Evolutionary conservation across 2,888 invertebrate species (phyloP), one percentile per base, ranked within the genome.

Genomic region (Xestia ashworthii): DNA sequence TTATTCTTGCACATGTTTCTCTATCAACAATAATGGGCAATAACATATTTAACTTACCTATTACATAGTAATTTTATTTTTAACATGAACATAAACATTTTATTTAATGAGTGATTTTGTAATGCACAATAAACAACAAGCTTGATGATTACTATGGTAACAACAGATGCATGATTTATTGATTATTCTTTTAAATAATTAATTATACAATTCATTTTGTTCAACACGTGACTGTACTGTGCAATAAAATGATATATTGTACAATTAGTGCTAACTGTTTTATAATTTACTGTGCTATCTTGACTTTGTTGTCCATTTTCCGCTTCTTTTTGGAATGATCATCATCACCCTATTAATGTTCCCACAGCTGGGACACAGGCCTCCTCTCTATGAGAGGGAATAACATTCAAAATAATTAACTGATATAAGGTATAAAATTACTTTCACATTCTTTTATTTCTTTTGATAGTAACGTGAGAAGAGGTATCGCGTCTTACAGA

Each of bases 171-270:
- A 58, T 74, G 74, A 73, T 79, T 77, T 86, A 84, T 85, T 84
- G 72, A 83, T 82, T 82, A 81, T 76, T 78, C 55, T 74, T 76
- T 60, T 71, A 58, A 78, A 75, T 87, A 62, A 77, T 78, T 87
- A 89, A 88, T 89, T 88, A 89, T 84, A 84, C 87, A 86, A 87
- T 83, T 81, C 78, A 85, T 80, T 87, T 66, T 73, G 19, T 71
- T 64, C 62, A 72, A 78, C 67, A 78, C 78, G 60, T 81, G 50
- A 75, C 70, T 73, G 25, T 50, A 25, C 50, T 41, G 44, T 58
- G 44, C 14, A 55, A 65, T 71, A 62, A 78, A 68, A 76, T 74
- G 2, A 76, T 80, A 67, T 72, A 77, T 65, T 72, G 62, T 46
- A 22, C 41, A 58, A 67, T 80, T 58, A 76, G n/a, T 55, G 66